Conservation (phyloP, 2,113 vertebrate genomes). For the Pleuronectes platessa region DNA sequence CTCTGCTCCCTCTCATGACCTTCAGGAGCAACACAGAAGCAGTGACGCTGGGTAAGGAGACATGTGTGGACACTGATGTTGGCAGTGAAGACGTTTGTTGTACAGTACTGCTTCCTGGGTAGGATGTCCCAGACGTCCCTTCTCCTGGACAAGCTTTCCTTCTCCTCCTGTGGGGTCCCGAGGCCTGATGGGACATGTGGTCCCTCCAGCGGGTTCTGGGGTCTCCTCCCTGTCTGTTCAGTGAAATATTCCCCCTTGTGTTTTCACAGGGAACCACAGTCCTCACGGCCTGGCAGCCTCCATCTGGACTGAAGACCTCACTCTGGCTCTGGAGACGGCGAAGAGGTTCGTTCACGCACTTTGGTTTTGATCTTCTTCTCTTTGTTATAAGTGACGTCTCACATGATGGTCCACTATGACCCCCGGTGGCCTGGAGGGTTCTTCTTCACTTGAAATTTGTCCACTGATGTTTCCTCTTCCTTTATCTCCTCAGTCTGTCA, state of each 20-base stretch:
- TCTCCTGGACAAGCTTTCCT: too few relatives aligned
- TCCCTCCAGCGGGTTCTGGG: too few relatives aligned
- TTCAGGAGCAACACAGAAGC: constrained; percentile 88
- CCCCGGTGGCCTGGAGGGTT: too few relatives aligned
- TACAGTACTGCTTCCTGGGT: too few relatives aligned
- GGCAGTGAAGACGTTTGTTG: too few relatives aligned
- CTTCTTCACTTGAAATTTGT: too few relatives aligned
- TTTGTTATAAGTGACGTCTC: not conserved
- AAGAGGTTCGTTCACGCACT: constrained; percentile 75
- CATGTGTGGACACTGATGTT: not conserved
- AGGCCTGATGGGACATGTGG: too few relatives aligned
- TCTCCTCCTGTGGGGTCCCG: too few relatives aligned
- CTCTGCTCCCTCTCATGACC: constrained; percentile 81
- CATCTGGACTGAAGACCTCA: constrained; percentile 91
- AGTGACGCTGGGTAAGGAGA: constrained; percentile 77
- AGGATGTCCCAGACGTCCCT: too few relatives aligned
- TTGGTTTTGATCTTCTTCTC: not conserved
- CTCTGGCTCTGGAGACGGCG: constrained; percentile 87
- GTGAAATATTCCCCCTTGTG: not conserved
- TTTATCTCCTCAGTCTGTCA: constrained; percentile 77
- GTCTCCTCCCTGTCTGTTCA: not conserved
- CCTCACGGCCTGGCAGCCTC: constrained; percentile 86
- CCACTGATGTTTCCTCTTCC: not conserved
- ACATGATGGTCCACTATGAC: not conserved
- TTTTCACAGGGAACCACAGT: constrained; percentile 80